Base-by-base conservation (phyloP, 2,888 invertebrate species). In the Lasioglossum malachurum region DNA sequence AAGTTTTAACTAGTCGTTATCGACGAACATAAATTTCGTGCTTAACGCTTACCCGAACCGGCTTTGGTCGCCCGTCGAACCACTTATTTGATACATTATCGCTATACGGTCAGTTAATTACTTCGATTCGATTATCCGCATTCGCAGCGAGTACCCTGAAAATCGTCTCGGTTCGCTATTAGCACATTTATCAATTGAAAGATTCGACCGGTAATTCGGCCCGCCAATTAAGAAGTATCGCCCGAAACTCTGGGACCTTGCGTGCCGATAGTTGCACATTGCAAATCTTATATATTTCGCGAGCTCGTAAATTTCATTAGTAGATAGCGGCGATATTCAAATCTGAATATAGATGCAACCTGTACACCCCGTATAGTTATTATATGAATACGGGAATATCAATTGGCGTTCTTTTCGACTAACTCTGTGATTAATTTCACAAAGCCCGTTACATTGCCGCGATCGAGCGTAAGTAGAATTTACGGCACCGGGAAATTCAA, bases 71-170 rank as follows among this genome's bases (percentile, higher is more conserved):
- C 74, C 31, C 46, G 46, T 73, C 71, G 49, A 67, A 78, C 82
- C 86, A 84, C 87, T 86, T 78, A 74, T 75, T 79, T 77, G 78
- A 88, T 87, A 80, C 87, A 84, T 79, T 75, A 75, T 82, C 81
- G 80, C 53, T 75, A 14, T 78, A 73, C 78, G 82, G 74, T 76
- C 73, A 41, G 72, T 80, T 88, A 88, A 88, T 88, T 88, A 87
- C 83, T 84, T 75, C 74, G 81, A 84, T 83, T 87, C 82, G 80
- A 84, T 80, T 88, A 83, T 76, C 82, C 80, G n/a, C 78, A 74
- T 73, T 46, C 60, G 41, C 35, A 44, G 23, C 19, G 46, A 60
- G 72, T 71, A 49, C 76, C 79, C 71, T 44, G 80, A 74, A 86
- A 80, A 82, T 86, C 79, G 75, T 57, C 60, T 71, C 72, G 49